Percentiles rank a stretch among this genome's conserved stretches.
phyloP scores from a whole-genome alignment of 2,797 vertebrate species.

The Enteromius argenteus region DNA sequence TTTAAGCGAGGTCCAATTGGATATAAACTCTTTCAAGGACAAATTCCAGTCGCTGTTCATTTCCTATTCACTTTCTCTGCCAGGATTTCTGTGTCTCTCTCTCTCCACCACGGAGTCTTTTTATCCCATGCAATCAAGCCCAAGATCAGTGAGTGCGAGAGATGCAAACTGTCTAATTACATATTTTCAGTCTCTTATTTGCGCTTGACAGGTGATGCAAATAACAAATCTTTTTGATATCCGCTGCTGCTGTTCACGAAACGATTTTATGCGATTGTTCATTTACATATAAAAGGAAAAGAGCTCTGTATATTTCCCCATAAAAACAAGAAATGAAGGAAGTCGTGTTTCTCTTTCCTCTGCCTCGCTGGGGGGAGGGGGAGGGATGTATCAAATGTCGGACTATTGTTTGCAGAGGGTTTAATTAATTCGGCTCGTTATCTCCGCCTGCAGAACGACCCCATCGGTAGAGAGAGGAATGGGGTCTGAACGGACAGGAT shows the following conservation, averaged over 20 bases:
- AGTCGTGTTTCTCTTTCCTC: conserved; percentile 29
- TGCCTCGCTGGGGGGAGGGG: conserved; percentile 5
- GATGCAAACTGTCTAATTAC: conserved; percentile 73
- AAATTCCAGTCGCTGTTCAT: conserved; percentile 49
- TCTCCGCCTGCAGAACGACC: conserved; percentile 73
- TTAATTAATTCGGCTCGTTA: conserved; percentile 81
- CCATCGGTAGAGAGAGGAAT: conserved; percentile 63
- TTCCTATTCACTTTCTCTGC: conserved; percentile 1
- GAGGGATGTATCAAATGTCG: conserved; percentile 70
- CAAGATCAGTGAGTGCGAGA: conserved; percentile 68
- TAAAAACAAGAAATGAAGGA: conserved; percentile 59
- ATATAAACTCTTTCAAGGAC: conserved; percentile 70
- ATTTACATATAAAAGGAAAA: conserved; percentile 78
- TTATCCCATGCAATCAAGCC: conserved; percentile 63
- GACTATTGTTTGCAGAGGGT: conserved; percentile 74
- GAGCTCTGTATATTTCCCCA: conserved; percentile 39
- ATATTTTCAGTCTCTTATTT: conserved; percentile 70
- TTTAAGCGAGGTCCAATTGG: conserved; percentile 42
- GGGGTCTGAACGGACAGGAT: conserved; percentile 55
- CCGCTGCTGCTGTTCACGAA: conserved; percentile 50
- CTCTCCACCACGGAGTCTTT: conserved; percentile 34
- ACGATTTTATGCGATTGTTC: conserved; percentile 28
- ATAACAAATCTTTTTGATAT: conserved; percentile 71
- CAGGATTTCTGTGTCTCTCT: background rate
- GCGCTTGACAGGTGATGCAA: conserved; percentile 64